phyloP scores from a whole-genome alignment of 2,888 invertebrate genomes.

The Eilema sororculum region DNA sequence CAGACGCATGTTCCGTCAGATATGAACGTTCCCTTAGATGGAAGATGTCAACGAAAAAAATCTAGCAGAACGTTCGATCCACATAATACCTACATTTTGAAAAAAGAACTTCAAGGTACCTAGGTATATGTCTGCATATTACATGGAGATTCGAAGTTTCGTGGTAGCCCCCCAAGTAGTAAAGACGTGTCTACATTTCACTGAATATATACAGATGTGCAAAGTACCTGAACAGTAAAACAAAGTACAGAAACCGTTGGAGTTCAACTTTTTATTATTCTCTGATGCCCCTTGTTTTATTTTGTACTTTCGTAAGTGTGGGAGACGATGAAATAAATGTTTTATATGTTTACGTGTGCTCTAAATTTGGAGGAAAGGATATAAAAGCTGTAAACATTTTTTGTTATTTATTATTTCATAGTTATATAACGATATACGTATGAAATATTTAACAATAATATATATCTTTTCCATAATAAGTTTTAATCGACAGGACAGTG shows the following conservation, averaged over 20 bases:
- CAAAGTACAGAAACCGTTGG: neutral
- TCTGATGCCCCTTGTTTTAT: constrained; percentile 4
- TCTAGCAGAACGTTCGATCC: too few species aligned
- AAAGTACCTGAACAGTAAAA: neutral
- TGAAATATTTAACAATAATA: too few species aligned
- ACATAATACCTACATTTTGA: too few species aligned
- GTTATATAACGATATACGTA: too few species aligned
- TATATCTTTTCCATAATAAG: too few species aligned
- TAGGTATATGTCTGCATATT: neutral
- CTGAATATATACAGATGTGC: constrained; percentile 3
- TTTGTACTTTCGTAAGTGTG: neutral
- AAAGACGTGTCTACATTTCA: constrained; percentile 1
- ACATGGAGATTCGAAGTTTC: neutral
- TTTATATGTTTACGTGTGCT: neutral
- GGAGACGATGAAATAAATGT: neutral
- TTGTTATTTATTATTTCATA: too few species aligned
- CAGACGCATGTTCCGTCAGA: too few species aligned
- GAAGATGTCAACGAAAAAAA: too few species aligned
- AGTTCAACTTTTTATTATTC: constrained; percentile 1
- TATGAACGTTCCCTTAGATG: too few species aligned
- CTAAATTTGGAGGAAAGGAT: too few species aligned
- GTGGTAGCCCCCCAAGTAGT: neutral
- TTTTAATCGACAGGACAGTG: neutral
- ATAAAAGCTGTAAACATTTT: too few species aligned
- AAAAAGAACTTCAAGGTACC: neutral